Base-by-base conservation (phyloP, 37 sponge, comb jelly and placozoan species). In the Theonella swinhoei region DNA sequence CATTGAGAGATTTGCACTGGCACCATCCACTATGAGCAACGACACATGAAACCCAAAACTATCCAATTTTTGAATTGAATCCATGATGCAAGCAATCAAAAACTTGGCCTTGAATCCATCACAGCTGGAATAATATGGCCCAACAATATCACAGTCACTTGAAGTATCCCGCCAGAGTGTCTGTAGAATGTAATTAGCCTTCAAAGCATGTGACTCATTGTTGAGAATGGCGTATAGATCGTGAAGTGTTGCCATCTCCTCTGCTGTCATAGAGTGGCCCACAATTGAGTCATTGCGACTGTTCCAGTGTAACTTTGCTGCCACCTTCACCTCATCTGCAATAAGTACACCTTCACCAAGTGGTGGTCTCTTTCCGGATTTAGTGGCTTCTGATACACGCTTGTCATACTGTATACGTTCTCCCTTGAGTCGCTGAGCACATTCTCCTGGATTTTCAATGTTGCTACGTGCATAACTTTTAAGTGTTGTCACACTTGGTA, bases 71-170 rank as follows among this genome's bases (percentile, higher is more conserved):
- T 40, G 28, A 11, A 37, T 11, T 14, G 77, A 8, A 73, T 73
- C 74, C 39, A 73, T 19, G 5, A 73, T 24, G 35, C 74, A 73
- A n/a, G 74, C 23, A 14, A 73, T 24, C 39, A 37, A 37, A 11
- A 24, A 8, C 9, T 73, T 73, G 39, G 74, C 74, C 11, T 14
- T 73, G 39, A 39, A 23, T 24, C 43, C 3, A 19, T 70, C 81
- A 68, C 68, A 42, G 39, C 42, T 80, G 42, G 81, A 68, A 39
- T 68, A 80, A 38, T 80, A 80, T 19, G 81, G 81, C 7, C 81
- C 81, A 3, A 80, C 24, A 73, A 39, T 39, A 40, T 9, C 19
- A 37, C 74, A 14, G 41, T 59, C 61, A 17, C 17, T 23, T 20
- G 20, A 59, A 23, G 20, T 59, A 17, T 23, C 61, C 61, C 61